Conservation (phyloP, 2,797 vertebrate species). For the Rhinatrema bivittatum region DNA sequence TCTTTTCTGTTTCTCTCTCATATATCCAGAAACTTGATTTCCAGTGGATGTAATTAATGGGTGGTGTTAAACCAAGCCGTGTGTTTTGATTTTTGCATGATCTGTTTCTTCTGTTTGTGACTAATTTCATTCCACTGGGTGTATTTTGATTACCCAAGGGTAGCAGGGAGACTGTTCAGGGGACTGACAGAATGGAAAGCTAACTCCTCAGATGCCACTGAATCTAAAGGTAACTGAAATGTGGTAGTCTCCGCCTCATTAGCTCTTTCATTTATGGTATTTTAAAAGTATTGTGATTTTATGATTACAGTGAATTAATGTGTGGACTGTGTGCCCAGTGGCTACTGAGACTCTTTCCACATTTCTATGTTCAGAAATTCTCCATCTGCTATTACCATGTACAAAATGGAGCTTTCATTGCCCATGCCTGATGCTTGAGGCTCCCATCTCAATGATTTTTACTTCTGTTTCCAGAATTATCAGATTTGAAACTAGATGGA, state of each 20-base stretch:
- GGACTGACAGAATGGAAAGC: neutral
- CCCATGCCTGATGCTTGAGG: no score
- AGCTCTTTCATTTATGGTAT: slow-evolving; percentile 1
- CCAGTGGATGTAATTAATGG: neutral
- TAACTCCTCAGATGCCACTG: neutral
- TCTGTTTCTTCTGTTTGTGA: neutral
- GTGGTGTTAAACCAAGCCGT: neutral
- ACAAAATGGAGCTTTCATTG: no score
- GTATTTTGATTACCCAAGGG: neutral
- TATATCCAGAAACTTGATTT: neutral
- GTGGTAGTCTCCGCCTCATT: neutral
- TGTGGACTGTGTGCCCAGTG: neutral
- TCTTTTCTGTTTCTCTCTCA: neutral
- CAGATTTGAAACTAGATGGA: no score
- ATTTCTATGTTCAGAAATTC: no score
- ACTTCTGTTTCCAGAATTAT: no score
- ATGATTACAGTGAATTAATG: neutral
- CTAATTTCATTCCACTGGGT: neutral
- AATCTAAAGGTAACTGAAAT: neutral
- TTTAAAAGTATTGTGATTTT: neutral
- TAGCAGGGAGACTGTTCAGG: neutral
- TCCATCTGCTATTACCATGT: no score
- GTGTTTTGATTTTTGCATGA: neutral
- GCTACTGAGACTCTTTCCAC: neutral
- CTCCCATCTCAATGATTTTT: no score